These are phyloP conservation scores for Heteropelma amictum DNA, from an alignment of 2,888 invertebrate species.

Conservation along the genomic window DNA sequence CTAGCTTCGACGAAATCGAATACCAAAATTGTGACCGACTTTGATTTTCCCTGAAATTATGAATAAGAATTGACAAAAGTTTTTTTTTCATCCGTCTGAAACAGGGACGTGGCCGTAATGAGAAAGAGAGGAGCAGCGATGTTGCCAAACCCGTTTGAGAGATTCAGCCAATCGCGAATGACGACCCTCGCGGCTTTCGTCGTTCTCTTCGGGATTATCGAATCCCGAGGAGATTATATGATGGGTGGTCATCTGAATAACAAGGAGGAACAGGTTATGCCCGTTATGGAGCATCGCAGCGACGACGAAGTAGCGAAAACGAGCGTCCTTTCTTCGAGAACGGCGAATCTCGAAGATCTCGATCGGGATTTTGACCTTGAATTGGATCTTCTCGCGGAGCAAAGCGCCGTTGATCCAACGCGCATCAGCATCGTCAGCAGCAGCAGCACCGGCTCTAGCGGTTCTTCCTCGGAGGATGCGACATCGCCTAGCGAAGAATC, in stretches of 20 bases:
- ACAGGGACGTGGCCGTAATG: slow-evolving; percentile 40
- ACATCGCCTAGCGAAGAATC: slow-evolving; percentile 26
- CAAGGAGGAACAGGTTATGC: slow-evolving; percentile 45
- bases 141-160: not conserved
- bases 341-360: slow-evolving; percentile 63
- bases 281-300: slow-evolving; percentile 29
- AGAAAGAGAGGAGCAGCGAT: slow-evolving; percentile 26
- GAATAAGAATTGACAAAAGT: not conserved
- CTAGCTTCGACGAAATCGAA: not conserved
- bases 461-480: not conserved
- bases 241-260: slow-evolving; percentile 73
- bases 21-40: not conserved
- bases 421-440: slow-evolving; percentile 14
- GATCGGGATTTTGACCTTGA: slow-evolving; percentile 60
- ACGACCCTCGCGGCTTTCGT: not conserved
- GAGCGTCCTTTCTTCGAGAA: slow-evolving; percentile 58
- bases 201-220: not conserved
- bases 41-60: not conserved
- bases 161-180: not conserved
- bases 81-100: not conserved
- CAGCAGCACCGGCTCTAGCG: not conserved
- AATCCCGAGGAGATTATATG: slow-evolving; percentile 59
- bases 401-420: slow-evolving; percentile 63
- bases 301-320: slow-evolving; percentile 24
- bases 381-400: slow-evolving; percentile 69